Percentiles rank a stretch among this genome's conserved stretches.
Conservation (phyloP, 2,113 vertebrate genomes). For the Gasterosteus nipponicus region DNA sequence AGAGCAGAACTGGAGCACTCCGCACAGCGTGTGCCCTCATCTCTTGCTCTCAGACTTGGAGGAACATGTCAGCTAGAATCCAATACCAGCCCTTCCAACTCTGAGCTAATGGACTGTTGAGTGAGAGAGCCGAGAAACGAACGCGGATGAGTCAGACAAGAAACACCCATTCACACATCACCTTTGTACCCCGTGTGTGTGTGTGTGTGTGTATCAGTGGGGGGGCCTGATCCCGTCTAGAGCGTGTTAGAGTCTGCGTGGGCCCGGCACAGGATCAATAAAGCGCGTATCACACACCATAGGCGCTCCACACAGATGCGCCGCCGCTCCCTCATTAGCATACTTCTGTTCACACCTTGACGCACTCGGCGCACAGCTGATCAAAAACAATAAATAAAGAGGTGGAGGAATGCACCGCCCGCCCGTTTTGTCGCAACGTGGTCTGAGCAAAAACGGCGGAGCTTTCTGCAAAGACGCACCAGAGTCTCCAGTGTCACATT, state of each 20-base stretch:
- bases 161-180: constrained; percentile 74
- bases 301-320: constrained; percentile 48
- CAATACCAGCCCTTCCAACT: constrained; percentile 71
- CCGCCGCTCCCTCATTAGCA: constrained; percentile 19
- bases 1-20: constrained; percentile 68
- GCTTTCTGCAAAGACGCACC: constrained; percentile 13
- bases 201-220: constrained; percentile 38
- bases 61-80: constrained; percentile 75
- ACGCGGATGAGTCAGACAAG: constrained; percentile 71
- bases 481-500: constrained; percentile 13
- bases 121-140: constrained; percentile 76
- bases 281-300: constrained; percentile 46
- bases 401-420: constrained; percentile 20
- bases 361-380: neutral
- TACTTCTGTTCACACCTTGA: constrained; percentile 16
- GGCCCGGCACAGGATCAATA: constrained; percentile 57
- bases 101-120: constrained; percentile 80
- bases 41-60: constrained; percentile 71
- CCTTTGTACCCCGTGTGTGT: constrained; percentile 28
- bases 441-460: constrained; percentile 2
- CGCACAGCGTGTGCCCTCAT: constrained; percentile 66
- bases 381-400: neutral
- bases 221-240: constrained; percentile 41
- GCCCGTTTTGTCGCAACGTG: neutral
- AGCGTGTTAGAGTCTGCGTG: constrained; percentile 26